phyloP scores from a whole-genome alignment of 2,113 vertebrate genomes.

The Ginglymostoma cirratum region DNA sequence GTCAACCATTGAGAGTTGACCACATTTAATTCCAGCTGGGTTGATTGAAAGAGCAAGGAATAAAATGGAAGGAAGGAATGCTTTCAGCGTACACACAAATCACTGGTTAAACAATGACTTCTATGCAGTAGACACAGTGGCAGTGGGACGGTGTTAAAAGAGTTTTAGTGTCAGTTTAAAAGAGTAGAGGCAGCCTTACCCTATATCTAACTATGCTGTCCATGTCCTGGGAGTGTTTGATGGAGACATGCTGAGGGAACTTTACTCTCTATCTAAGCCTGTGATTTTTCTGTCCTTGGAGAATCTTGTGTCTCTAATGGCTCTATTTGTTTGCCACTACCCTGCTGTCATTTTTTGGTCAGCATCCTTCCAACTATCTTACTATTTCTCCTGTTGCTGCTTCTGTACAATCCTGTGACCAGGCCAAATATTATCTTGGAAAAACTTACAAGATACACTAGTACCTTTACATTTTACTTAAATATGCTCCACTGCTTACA shows the following conservation, averaged over 20 bases:
- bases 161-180: too few species aligned
- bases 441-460: not conserved
- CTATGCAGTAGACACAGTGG: not conserved
- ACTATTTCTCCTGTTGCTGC: not conserved
- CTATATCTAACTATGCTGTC: too few species aligned
- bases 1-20: not conserved
- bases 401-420: not conserved
- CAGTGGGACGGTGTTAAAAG: too few species aligned
- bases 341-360: not conserved
- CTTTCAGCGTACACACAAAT: not conserved
- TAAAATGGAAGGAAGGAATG: not conserved
- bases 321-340: not conserved
- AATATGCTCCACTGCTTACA: not conserved
- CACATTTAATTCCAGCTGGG: not conserved
- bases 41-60: not conserved
- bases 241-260: too few species aligned
- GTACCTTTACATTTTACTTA: not conserved
- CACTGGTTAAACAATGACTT: not conserved
- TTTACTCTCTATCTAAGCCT: too few species aligned
- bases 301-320: not conserved
- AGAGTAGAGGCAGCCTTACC: too few species aligned
- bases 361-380: not conserved
- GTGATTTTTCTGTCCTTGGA: too few species aligned
- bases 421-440: not conserved
- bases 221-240: too few species aligned